Evolutionary conservation across 1,140 invertebrate genomes (phyloP).

Genomic region (Rhopalosiphum padi): DNA sequence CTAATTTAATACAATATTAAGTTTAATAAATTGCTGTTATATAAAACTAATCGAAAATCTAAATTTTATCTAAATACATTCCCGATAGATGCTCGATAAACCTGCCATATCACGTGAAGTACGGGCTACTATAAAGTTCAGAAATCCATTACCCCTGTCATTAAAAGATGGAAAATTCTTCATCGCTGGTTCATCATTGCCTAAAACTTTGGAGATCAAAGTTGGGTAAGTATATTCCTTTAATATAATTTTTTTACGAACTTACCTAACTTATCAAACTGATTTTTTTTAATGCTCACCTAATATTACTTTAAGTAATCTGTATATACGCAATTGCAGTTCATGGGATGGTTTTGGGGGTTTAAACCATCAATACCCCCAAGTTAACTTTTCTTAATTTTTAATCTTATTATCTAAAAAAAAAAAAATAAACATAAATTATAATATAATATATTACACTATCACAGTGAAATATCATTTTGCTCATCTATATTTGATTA

Average conservation of each 20-base stretch:
- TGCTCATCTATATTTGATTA: too few species aligned
- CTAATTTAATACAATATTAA: not conserved
- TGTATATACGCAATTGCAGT: too few species aligned
- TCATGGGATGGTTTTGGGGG: too few species aligned
- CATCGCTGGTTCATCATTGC: conserved; percentile 81
- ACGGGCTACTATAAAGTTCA: conserved; percentile 69
- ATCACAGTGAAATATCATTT: too few species aligned
- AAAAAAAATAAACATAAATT: too few species aligned
- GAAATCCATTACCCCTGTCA: conserved; percentile 80
- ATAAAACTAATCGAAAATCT: not conserved
- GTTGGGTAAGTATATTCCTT: conserved; percentile 61
- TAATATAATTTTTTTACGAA: not conserved
- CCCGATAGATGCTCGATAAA: not conserved
- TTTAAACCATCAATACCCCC: too few species aligned
- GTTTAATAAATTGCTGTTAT: not conserved
- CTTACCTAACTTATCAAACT: too few species aligned
- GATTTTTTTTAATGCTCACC: not conserved
- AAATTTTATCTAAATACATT: not conserved
- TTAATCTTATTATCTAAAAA: too few species aligned
- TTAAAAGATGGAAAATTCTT: conserved; percentile 78
- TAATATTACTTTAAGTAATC: not conserved
- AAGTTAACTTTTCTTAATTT: too few species aligned
- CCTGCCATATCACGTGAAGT: not conserved
- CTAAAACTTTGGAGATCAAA: conserved; percentile 75
- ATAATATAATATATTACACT: too few species aligned